phyloP scores from a whole-genome alignment of 2,113 vertebrate species.

The Garra rufa region DNA sequence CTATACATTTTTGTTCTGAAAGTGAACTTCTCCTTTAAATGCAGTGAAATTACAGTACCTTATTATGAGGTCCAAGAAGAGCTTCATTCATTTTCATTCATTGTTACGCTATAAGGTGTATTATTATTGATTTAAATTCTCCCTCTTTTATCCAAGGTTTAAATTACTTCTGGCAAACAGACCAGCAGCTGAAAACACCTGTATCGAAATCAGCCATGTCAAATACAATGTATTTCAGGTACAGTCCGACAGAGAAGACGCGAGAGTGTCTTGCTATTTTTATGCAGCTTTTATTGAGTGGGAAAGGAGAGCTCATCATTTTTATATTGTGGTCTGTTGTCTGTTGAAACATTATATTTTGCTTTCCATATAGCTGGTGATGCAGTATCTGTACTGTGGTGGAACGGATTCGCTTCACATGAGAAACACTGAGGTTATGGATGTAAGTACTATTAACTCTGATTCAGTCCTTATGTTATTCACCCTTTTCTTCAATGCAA shows the following conservation, averaged over 20 bases:
- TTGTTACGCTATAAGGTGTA: not conserved
- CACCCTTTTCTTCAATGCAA: too few relatives aligned
- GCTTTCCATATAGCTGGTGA: conserved; percentile 85
- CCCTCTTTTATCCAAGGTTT: conserved; percentile 77
- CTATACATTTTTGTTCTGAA: too few relatives aligned
- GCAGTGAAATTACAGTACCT: not conserved
- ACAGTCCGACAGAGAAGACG: conserved; percentile 45
- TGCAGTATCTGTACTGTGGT: conserved; percentile 97
- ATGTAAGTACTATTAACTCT: conserved; percentile 78
- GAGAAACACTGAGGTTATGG: conserved; percentile 95
- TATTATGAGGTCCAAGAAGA: not conserved
- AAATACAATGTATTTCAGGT: conserved; percentile 99
- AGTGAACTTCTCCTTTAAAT: too few relatives aligned
- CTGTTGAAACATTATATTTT: not conserved
- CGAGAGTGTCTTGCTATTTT: not conserved
- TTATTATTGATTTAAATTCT: conserved; percentile 20
- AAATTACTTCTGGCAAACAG: conserved; percentile 93
- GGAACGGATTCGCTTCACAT: conserved; percentile 94
- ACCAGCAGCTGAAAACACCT: conserved; percentile 89
- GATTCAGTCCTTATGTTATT: not conserved
- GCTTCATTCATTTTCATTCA: not conserved
- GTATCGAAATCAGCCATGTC: conserved; percentile 97
- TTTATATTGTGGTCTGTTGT: not conserved
- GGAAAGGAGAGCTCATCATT: not conserved
- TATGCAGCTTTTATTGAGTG: not conserved